Percentiles rank a stretch among this genome's conserved stretches.
Evolutionary conservation across 2,113 vertebrate species (phyloP).

Genomic region (Dissostichus mawsoni): DNA sequence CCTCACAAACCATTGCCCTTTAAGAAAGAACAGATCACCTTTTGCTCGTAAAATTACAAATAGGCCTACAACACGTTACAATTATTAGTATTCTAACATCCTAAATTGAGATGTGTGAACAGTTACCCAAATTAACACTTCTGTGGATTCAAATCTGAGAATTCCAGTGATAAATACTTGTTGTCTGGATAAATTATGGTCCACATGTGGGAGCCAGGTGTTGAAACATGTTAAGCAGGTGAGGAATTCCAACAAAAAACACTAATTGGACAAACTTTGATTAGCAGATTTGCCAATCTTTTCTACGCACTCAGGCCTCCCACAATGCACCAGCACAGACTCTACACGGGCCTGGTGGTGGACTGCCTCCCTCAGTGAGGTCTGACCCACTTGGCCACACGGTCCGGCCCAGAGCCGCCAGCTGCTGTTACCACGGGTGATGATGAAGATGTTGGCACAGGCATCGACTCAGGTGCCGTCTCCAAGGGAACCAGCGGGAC

Average conservation of each 20-base stretch:
- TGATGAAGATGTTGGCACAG: slow-evolving; percentile 82
- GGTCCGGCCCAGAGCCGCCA: slow-evolving; percentile 61
- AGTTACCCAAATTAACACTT: background rate
- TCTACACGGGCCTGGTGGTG: background rate
- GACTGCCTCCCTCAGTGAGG: slow-evolving; percentile 27
- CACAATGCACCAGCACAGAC: slow-evolving; percentile 21
- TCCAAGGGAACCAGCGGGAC: slow-evolving; percentile 69
- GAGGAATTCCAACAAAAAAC: background rate
- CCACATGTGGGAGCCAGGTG: background rate
- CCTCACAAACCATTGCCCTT: background rate
- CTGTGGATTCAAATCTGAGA: background rate
- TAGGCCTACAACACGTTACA: background rate
- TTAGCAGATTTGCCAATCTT: background rate
- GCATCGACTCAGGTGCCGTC: slow-evolving; percentile 75
- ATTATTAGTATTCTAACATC: background rate
- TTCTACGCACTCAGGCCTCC: slow-evolving; percentile 12
- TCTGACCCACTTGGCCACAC: slow-evolving; percentile 69
- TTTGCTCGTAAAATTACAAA: background rate
- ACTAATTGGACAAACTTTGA: background rate
- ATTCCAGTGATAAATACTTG: background rate
- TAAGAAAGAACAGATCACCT: too few species aligned
- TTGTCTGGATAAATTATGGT: background rate
- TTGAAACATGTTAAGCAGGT: background rate
- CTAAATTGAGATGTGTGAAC: background rate
- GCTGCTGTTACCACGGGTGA: slow-evolving; percentile 67